These are phyloP conservation scores for Palythoa grandiflora DNA, from an alignment of 92 coral and sea anemone genomes.

Conservation along the genomic window DNA sequence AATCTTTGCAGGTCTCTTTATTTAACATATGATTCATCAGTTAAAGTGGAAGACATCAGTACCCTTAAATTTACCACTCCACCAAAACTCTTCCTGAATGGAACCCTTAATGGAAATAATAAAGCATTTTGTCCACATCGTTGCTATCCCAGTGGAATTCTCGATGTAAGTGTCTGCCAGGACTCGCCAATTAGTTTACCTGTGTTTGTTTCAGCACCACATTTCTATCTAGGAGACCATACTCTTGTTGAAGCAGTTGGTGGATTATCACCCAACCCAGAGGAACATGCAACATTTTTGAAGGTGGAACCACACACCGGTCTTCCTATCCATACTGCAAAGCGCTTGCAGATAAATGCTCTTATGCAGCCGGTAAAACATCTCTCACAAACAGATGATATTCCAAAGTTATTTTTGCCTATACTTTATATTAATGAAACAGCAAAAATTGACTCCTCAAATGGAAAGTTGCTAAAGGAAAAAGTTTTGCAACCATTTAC, in stretches of 20 bases:
- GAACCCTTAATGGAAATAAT: conserved; percentile 77
- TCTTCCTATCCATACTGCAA: conserved; percentile 77
- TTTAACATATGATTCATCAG: conserved; percentile 57
- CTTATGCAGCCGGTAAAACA: conserved; percentile 71
- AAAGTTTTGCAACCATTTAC: conserved; percentile 71
- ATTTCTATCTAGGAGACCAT: conserved; percentile 86
- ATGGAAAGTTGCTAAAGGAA: conserved; percentile 74
- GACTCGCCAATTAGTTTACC: conserved; percentile 79
- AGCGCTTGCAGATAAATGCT: conserved; percentile 85
- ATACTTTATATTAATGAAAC: conserved; percentile 84
- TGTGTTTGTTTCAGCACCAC: conserved; percentile 89
- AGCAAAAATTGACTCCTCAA: conserved; percentile 63
- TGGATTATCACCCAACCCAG: conserved; percentile 80
- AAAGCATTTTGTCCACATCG: conserved; percentile 79
- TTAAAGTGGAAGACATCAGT: conserved; percentile 65
- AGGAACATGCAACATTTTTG: conserved; percentile 89
- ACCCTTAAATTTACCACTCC: conserved; percentile 79
- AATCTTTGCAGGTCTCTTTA: conserved; percentile 88
- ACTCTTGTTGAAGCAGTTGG: conserved; percentile 64
- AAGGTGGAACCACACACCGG: conserved; percentile 88
- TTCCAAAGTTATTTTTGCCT: conserved; percentile 73
- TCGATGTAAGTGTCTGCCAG: conserved; percentile 88
- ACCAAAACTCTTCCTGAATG: conserved; percentile 66
- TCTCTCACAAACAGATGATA: conserved; percentile 60
- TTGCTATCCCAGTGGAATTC: conserved; percentile 88